Evolutionary conservation across 2,797 vertebrate genomes (phyloP).

Genomic region (Syngnathus acus): DNA sequence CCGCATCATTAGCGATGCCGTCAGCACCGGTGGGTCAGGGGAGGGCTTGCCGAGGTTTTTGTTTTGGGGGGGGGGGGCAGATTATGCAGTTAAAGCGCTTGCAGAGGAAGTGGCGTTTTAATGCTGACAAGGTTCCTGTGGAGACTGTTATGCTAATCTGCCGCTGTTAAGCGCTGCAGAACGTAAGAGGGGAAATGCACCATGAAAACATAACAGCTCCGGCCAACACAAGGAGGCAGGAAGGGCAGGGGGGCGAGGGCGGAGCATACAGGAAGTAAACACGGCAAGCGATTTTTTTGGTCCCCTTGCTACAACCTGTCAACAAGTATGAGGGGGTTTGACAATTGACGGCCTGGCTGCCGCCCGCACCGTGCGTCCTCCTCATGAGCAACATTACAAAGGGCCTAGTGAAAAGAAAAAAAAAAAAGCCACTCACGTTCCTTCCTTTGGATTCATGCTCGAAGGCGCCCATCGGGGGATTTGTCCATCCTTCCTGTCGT

Average conservation of each 20-base stretch:
- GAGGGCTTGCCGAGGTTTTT: constrained; percentile 2
- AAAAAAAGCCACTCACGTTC: not conserved
- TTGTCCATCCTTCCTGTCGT: constrained; percentile 53
- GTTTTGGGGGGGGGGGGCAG: constrained; percentile 32
- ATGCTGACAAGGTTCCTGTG: constrained; percentile 59
- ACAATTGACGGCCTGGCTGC: not conserved
- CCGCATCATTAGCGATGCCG: constrained; percentile 2
- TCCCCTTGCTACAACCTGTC: constrained; percentile 33
- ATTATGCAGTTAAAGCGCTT: constrained; percentile 61
- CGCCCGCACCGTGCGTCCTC: not conserved
- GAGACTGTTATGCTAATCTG: constrained; percentile 69
- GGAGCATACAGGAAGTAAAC: constrained; percentile 60
- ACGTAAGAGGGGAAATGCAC: constrained; percentile 48
- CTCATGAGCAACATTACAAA: constrained; percentile 4
- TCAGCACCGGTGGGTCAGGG: not conserved
- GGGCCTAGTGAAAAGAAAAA: not conserved
- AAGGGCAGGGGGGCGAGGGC: constrained; percentile 7
- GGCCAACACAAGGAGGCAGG: constrained; percentile 18
- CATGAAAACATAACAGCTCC: constrained; percentile 55
- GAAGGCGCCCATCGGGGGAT: constrained; percentile 43
- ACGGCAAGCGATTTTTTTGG: constrained; percentile 31
- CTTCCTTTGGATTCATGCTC: constrained; percentile 27
- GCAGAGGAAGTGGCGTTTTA: constrained; percentile 62
- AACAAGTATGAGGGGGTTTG: constrained; percentile 16
- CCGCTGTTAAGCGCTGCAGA: constrained; percentile 47